Evolutionary conservation across 2,113 vertebrate species (phyloP).

Genomic region (Zosterops borbonicus): DNA sequence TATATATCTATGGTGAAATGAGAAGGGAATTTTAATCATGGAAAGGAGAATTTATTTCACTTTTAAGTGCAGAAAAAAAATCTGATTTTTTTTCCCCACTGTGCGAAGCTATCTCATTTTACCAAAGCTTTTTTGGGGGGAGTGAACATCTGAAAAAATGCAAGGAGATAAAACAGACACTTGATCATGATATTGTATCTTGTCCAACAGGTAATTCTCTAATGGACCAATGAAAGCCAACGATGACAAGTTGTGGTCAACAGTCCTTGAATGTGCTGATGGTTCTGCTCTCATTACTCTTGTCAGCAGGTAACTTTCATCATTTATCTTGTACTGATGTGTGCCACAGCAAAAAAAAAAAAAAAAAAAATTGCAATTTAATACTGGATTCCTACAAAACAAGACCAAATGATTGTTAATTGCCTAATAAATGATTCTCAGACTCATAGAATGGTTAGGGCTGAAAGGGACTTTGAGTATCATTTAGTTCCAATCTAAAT

Average conservation of each 20-base stretch:
- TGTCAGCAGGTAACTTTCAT: constrained; percentile 84
- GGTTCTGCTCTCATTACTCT: constrained; percentile 84
- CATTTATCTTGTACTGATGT: not conserved
- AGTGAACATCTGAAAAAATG: not conserved
- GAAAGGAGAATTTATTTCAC: not conserved
- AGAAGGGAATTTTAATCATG: not conserved
- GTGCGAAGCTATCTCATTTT: not conserved
- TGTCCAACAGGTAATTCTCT: constrained; percentile 69
- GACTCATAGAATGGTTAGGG: not conserved
- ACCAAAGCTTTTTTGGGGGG: not conserved
- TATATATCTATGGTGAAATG: not conserved
- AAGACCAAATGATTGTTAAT: not conserved
- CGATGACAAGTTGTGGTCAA: constrained; percentile 93
- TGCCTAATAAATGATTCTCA: not conserved
- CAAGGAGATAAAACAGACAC: not conserved
- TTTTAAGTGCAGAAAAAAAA: not conserved
- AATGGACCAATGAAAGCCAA: constrained; percentile 85
- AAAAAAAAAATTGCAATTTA: not conserved
- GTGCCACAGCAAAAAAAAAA: not conserved
- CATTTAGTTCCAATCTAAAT: not conserved
- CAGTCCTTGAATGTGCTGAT: constrained; percentile 89
- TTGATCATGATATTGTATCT: constrained; percentile 12
- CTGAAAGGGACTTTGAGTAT: not conserved
- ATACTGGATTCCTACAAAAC: not conserved
- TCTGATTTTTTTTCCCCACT: not conserved